Evolutionary conservation across 2,888 invertebrate species (phyloP).

Genomic region (Patella depressa): DNA sequence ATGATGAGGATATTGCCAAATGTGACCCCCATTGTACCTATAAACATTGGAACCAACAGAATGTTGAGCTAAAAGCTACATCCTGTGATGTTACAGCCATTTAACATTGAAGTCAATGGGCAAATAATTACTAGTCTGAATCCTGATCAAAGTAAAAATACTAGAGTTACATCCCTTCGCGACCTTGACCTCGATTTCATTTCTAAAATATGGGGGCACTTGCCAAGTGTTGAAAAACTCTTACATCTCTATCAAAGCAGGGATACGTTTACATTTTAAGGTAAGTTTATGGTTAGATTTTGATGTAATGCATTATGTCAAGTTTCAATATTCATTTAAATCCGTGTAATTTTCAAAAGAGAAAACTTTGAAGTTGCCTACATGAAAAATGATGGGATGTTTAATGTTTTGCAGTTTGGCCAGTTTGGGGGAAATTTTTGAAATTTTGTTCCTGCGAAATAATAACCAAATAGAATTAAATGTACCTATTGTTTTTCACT

Average conservation of each 20-base stretch:
- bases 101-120: too few relatives aligned
- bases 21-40: too few relatives aligned
- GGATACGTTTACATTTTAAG: neutral
- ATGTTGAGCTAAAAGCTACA: too few relatives aligned
- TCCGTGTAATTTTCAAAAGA: neutral
- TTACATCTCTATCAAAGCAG: neutral
- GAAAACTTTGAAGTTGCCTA: neutral
- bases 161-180: neutral
- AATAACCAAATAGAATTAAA: too few relatives aligned
- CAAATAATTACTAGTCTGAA: too few relatives aligned
- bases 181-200: neutral
- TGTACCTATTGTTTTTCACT: too few relatives aligned
- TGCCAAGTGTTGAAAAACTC: conserved; percentile 1
- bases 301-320: neutral
- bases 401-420: too few relatives aligned
- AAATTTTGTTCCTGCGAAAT: too few relatives aligned
- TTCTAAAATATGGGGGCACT: neutral
- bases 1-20: too few relatives aligned
- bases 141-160: neutral
- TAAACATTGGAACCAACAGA: too few relatives aligned
- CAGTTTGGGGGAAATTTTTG: too few relatives aligned
- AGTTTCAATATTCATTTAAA: neutral
- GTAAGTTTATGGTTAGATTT: neutral
- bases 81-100: too few relatives aligned
- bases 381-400: neutral